Percentiles rank a stretch among this genome's conserved stretches.
Evolutionary conservation across 2,113 vertebrate species (phyloP).

Genomic region (Recurvirostra avosetta): DNA sequence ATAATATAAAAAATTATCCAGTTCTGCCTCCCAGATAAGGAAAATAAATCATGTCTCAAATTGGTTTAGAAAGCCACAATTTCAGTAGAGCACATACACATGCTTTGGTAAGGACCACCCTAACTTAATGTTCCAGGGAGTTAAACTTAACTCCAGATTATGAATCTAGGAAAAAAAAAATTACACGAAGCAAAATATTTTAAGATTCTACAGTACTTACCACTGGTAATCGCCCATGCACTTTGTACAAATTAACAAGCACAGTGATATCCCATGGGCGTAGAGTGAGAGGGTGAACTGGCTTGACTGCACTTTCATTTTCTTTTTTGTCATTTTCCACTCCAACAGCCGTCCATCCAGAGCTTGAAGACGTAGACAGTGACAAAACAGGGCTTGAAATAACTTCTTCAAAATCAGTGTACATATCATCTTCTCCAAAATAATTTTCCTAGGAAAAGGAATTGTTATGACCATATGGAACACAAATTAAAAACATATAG

Average conservation of each 20-base stretch:
- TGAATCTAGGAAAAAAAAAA: neutral
- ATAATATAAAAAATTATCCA: neutral
- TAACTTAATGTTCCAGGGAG: neutral
- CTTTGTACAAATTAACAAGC: conserved; percentile 93
- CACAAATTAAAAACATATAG: neutral
- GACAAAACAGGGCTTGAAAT: conserved; percentile 91
- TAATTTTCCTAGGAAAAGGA: conserved; percentile 88
- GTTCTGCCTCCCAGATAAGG: neutral
- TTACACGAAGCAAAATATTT: neutral
- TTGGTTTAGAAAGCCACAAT: neutral
- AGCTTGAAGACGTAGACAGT: conserved; percentile 87
- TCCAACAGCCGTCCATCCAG: conserved; percentile 92
- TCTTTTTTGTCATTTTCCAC: conserved; percentile 81
- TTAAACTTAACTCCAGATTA: neutral
- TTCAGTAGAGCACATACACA: neutral
- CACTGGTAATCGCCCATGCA: conserved; percentile 91
- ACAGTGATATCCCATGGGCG: conserved; percentile 98
- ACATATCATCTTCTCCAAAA: conserved; percentile 98
- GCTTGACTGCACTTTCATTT: conserved; percentile 68
- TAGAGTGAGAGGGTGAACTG: conserved; percentile 83
- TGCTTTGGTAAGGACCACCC: neutral
- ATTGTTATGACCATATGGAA: neutral
- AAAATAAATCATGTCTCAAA: neutral
- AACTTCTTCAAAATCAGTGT: conserved; percentile 94
- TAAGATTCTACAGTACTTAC: conserved; percentile 70